phyloP scores from a whole-genome alignment of 2,113 vertebrate genomes.

The Elaphurus davidianus region DNA sequence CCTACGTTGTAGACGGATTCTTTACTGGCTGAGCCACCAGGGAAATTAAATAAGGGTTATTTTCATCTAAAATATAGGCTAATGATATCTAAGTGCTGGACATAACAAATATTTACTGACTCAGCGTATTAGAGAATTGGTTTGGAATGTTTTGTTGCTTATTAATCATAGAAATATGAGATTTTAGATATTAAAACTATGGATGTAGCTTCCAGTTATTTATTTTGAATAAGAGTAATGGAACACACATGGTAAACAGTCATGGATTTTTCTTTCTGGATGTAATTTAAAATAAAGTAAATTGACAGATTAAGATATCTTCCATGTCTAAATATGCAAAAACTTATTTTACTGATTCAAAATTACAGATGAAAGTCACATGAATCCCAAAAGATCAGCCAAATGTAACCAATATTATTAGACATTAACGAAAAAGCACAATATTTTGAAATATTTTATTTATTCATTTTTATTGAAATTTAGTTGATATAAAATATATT shows the following conservation, averaged over 20 bases:
- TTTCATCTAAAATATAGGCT: neutral
- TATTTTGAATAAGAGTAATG: neutral
- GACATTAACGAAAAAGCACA: neutral
- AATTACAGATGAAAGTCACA: neutral
- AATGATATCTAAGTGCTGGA: neutral
- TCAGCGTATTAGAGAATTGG: neutral
- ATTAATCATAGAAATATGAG: neutral
- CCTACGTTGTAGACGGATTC: neutral
- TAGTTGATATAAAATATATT: neutral
- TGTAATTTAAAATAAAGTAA: neutral
- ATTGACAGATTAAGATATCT: neutral
- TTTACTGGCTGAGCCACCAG: neutral
- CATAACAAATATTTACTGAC: neutral
- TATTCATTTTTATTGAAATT: neutral
- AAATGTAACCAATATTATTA: neutral
- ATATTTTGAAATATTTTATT: neutral
- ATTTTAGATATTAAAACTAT: neutral
- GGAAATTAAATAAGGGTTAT: neutral
- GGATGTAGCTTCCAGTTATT: neutral
- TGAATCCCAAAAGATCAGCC: neutral
- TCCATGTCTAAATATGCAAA: neutral
- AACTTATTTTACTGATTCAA: neutral
- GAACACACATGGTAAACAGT: neutral
- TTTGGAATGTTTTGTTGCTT: neutral
- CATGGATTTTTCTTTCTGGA: neutral